phyloP scores from a whole-genome alignment of 2,113 vertebrate genomes.

The Tachycineta bicolor region DNA sequence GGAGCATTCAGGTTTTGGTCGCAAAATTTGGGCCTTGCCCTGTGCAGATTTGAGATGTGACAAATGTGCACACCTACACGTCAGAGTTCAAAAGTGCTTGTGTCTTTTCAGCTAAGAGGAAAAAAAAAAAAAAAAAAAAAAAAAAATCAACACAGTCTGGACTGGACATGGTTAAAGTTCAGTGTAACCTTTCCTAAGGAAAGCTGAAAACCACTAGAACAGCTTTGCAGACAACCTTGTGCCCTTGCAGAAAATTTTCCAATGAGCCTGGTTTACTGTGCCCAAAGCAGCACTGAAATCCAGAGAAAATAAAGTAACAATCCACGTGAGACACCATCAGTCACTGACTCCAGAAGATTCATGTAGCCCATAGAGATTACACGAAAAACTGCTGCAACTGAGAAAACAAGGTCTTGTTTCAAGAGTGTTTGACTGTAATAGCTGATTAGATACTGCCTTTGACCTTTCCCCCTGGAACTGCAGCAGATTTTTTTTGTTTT shows the following conservation, averaged over 20 bases:
- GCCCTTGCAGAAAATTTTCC: not conserved
- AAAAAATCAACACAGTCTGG: not conserved
- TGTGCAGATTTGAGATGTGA: not conserved
- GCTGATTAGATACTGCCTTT: not conserved
- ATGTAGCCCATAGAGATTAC: not conserved
- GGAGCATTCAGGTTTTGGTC: not conserved
- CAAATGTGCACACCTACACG: accelerated
- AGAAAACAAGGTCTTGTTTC: conserved; percentile 51
- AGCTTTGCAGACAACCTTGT: not conserved
- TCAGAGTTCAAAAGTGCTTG: not conserved
- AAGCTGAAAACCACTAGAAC: not conserved
- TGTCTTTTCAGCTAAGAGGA: not conserved
- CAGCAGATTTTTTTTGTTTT: not conserved
- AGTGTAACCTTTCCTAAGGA: not conserved
- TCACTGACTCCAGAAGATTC: not conserved
- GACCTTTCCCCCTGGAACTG: not conserved
- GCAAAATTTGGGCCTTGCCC: not conserved
- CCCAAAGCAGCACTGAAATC: not conserved
- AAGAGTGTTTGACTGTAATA: not conserved
- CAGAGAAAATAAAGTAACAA: conserved; percentile 35
- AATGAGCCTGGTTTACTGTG: not conserved
- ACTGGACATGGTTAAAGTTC: not conserved
- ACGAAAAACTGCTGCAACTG: conserved; percentile 33
- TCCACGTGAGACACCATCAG: not conserved
- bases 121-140: not conserved